Base-by-base conservation (phyloP, 2,888 invertebrate species). In the Archips crataeganus region DNA sequence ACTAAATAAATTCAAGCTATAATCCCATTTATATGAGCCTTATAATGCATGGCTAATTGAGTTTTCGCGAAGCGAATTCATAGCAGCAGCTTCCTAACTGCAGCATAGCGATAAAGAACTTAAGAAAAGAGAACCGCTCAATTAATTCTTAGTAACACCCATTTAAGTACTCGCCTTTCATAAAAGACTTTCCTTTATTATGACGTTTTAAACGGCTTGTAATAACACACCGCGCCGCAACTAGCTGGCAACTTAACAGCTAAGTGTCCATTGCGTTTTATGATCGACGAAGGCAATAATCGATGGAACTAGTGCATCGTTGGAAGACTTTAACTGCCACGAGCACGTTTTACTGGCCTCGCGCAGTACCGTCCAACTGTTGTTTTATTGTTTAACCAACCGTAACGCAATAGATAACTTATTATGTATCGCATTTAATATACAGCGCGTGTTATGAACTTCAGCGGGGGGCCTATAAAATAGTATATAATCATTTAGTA, bases 301-400 rank as follows among this genome's bases (percentile, higher is more conserved):
- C 70, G 64, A 61, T 51, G 15, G 45, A 60, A 70, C 60, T 36
- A 65, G 68, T 60, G 74, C 51, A 70, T 34, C 74, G 45, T 65
- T 74, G 74, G 65, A 74, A 8, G 63, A 36, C 23, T 39, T 32
- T 15, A 54, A 65, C 34, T 23, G 23, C 3, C 13, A 60, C 49
- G 15, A 9, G 49, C 51, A 64, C 61, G 70, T 64, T 73, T 74
- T 73, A 70, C 49, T 74, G 69, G 61, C 68, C 42, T 54, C 60
- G 71, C 77, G 69, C 74, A 75, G 62, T 60, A 77, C 57, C 68
- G 63, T 66, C 67, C 74, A 74, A 71, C 78, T 74, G 77, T 82
- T 79, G 81, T 81, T 79, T 78, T 78, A 78, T 77, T 81, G 78
- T 79, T 78, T 62, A 81, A 77, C 78, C 77, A 78, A 75, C 77